phyloP scores from a whole-genome alignment of 64 coral and sea anemone species.

The Pocillopora verrucosa region DNA sequence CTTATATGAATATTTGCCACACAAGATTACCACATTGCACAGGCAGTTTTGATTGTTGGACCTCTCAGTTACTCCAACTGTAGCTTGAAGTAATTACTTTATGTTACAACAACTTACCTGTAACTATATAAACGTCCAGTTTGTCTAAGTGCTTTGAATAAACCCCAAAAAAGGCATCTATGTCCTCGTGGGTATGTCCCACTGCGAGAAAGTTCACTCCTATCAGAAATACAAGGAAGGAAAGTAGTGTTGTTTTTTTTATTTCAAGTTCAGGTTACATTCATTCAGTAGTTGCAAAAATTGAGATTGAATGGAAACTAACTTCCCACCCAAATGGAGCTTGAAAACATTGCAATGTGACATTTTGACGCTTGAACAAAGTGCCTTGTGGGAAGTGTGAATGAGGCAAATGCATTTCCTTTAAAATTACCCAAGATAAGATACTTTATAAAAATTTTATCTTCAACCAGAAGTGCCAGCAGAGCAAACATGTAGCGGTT shows the following conservation, averaged over 20 bases:
- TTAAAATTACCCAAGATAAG: background rate
- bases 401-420: too few relatives aligned
- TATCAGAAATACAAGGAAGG: background rate
- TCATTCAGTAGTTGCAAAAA: too few relatives aligned
- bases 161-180: conserved; percentile 70
- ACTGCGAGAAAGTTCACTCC: conserved; percentile 58
- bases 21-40: too few relatives aligned
- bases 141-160: conserved; percentile 26
- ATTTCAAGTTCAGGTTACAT: too few relatives aligned
- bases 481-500: conserved; percentile 30
- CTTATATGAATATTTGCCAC: too few relatives aligned
- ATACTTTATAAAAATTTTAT: conserved; percentile 41
- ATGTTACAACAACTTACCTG: too few relatives aligned
- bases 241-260: too few relatives aligned
- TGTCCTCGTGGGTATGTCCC: conserved; percentile 60
- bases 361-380: background rate
- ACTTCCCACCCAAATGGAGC: background rate
- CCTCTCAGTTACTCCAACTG: too few relatives aligned
- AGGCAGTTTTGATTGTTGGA: too few relatives aligned
- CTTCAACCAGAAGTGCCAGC: conserved; percentile 43
- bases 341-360: too few relatives aligned
- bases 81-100: too few relatives aligned
- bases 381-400: background rate
- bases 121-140: conserved; percentile 49
- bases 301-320: background rate